A percentile compares a stretch with the other conserved stretches of the same genome.
phyloP scores from a whole-genome alignment of 2,113 vertebrate genomes.

The Himantopus leucocephalus region DNA sequence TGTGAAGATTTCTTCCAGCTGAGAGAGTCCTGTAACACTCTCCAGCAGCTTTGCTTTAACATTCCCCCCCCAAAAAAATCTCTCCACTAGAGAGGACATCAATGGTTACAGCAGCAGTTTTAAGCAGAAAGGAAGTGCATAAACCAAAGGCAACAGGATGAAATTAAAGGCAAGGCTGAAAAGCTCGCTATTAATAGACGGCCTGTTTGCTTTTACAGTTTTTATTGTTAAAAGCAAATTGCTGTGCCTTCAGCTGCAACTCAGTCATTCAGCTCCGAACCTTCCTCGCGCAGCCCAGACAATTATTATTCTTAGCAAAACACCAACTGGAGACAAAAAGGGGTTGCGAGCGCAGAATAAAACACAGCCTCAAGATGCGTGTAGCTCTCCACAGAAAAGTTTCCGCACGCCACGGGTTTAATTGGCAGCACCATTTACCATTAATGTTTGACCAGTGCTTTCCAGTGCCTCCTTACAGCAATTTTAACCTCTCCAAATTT shows the following conservation, averaged over 20 bases:
- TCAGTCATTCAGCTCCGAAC: not conserved
- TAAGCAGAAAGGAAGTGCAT: not conserved
- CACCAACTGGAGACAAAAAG: not conserved
- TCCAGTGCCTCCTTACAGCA: rapidly evolving
- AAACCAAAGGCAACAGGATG: constrained; percentile 30
- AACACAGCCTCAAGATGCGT: rapidly evolving
- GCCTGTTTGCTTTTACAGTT: not conserved
- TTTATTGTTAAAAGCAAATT: constrained; percentile 1
- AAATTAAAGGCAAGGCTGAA: not conserved
- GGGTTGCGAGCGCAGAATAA: not conserved
- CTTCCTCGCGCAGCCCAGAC: not conserved
- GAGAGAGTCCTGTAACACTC: rapidly evolving
- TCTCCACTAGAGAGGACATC: not conserved
- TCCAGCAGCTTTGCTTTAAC: not conserved
- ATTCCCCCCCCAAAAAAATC: not conserved
- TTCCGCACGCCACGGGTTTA: not conserved
- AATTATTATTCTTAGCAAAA: not conserved
- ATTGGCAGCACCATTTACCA: not conserved
- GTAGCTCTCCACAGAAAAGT: not conserved
- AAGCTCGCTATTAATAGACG: constrained; percentile 7
- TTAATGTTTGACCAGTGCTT: not conserved
- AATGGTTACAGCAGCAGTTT: not conserved
- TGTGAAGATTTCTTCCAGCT: not conserved
- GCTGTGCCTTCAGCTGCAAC: not conserved
- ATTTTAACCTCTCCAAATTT: not conserved